Evolutionary conservation across 2,113 vertebrate species (phyloP).

Genomic region (Ailuropoda melanoleuca): DNA sequence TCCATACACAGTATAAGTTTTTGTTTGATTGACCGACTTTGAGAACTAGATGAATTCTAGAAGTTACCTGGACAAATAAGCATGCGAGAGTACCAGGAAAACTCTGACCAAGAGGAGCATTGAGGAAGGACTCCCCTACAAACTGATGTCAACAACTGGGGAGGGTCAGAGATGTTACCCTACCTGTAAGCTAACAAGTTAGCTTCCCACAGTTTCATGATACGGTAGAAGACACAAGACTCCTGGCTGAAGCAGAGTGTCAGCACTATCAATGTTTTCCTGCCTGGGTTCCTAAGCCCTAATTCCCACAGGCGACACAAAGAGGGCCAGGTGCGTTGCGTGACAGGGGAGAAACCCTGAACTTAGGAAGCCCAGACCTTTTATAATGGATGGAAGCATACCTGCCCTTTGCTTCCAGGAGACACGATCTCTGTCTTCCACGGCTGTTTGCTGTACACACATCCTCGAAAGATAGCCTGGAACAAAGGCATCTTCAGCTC

Average conservation of each 20-base stretch:
- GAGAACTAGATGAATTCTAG: neutral
- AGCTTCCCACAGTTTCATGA: neutral
- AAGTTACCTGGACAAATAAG: neutral
- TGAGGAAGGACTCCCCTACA: neutral
- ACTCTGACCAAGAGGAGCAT: neutral
- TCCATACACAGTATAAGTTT: neutral
- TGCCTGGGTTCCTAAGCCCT: neutral
- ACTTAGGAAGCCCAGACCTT: neutral
- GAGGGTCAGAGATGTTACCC: neutral
- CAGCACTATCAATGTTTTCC: neutral
- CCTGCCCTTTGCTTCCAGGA: neutral
- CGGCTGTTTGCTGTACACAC: neutral
- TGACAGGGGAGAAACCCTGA: neutral
- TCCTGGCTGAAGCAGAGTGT: neutral
- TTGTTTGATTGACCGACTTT: neutral
- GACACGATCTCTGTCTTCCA: neutral
- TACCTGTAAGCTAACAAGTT: neutral
- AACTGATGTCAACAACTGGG: neutral
- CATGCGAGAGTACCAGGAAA: neutral
- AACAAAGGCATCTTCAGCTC: neutral
- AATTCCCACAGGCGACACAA: neutral
- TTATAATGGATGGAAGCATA: accelerated
- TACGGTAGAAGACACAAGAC: neutral
- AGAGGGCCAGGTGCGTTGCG: neutral
- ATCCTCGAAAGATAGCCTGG: neutral